Conservation (phyloP, 2,888 invertebrate species). For the Euplexia lucipara region DNA sequence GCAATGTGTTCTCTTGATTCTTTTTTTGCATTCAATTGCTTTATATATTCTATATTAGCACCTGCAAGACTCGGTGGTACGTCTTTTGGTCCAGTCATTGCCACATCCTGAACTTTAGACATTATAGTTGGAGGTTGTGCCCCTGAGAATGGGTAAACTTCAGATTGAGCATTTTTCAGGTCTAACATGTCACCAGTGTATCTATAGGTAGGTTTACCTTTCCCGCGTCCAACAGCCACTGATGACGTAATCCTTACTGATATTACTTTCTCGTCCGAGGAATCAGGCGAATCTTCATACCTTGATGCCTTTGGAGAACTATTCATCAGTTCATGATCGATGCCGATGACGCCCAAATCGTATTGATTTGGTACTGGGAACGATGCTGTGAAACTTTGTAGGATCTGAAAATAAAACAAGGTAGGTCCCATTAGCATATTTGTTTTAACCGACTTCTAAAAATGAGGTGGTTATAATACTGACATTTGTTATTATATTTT, state of each 20-base stretch:
- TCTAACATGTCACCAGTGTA: constrained; percentile 20
- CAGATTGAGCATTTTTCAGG: constrained; percentile 40
- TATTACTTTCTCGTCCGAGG: constrained; percentile 85
- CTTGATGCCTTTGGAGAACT: constrained; percentile 72
- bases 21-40: constrained; percentile 86
- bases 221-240: constrained; percentile 90
- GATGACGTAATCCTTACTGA: constrained; percentile 92
- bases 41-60: constrained; percentile 88
- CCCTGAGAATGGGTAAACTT: constrained; percentile 40
- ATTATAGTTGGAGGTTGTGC: constrained; percentile 53
- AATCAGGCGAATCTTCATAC: constrained; percentile 65
- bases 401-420: constrained; percentile 78
- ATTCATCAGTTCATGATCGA: constrained; percentile 62
- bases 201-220: constrained; percentile 68
- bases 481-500: neutral
- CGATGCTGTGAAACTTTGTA: constrained; percentile 77
- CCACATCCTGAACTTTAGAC: constrained; percentile 68
- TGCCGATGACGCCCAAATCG: constrained; percentile 62
- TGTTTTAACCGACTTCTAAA: too few species aligned
- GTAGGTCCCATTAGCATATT: neutral
- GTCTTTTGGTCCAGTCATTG: constrained; percentile 71
- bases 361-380: constrained; percentile 71
- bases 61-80: constrained; percentile 83
- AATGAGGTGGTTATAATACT: too few species aligned
- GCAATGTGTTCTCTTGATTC: constrained; percentile 75